Evolutionary conservation across 2,888 invertebrate species (phyloP).

Genomic region (Thecophora atra): DNA sequence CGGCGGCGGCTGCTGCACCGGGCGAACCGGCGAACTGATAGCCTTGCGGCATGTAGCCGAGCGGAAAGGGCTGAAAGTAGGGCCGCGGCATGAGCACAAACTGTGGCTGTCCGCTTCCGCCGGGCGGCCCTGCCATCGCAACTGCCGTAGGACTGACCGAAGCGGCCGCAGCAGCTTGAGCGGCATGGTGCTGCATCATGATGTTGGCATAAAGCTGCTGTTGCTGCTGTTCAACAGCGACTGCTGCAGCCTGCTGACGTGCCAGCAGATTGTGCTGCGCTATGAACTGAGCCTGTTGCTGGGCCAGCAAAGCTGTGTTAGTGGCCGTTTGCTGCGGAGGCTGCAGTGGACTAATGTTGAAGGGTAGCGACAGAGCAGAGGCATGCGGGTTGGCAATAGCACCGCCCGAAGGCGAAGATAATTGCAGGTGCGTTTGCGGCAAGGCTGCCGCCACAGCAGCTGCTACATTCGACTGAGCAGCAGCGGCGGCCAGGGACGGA

Average conservation of each 20-base stretch:
- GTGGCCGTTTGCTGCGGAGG: slow-evolving; percentile 53
- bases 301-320: slow-evolving; percentile 67
- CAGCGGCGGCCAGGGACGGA: slow-evolving; percentile 34
- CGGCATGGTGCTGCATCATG: slow-evolving; percentile 52
- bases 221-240: slow-evolving; percentile 62
- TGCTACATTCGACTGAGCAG: slow-evolving; percentile 40
- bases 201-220: slow-evolving; percentile 57
- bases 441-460: slow-evolving; percentile 48
- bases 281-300: slow-evolving; percentile 71
- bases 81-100: slow-evolving; percentile 64
- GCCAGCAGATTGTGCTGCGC: slow-evolving; percentile 77
- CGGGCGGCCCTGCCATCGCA: slow-evolving; percentile 32
- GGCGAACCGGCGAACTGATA: slow-evolving; percentile 53
- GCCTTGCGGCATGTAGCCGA: slow-evolving; percentile 55
- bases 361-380: slow-evolving; percentile 51
- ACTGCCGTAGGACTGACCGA: slow-evolving; percentile 36
- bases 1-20: slow-evolving; percentile 57
- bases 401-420: slow-evolving; percentile 47
- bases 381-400: slow-evolving; percentile 48
- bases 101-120: slow-evolving; percentile 60
- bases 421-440: slow-evolving; percentile 42
- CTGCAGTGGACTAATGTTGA: slow-evolving; percentile 63
- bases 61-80: slow-evolving; percentile 61
- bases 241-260: slow-evolving; percentile 73
- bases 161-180: slow-evolving; percentile 51